These are phyloP conservation scores for Puntigrus tetrazona DNA, from an alignment of 2,113 vertebrate genomes.

Conservation along the genomic window DNA sequence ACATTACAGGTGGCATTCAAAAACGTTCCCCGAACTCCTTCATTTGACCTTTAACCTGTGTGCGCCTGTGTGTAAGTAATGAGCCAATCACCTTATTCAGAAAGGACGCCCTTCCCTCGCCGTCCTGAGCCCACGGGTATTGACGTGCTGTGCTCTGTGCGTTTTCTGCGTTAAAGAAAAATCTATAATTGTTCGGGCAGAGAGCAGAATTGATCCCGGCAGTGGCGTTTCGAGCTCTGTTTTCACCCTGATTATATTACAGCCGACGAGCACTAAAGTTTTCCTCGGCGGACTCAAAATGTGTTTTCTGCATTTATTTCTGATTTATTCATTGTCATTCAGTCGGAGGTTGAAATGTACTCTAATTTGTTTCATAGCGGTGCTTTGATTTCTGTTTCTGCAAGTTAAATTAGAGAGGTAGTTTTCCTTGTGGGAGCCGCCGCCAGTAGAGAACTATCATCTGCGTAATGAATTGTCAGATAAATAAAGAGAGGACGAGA, in stretches of 20 bases:
- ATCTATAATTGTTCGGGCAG: slow-evolving; percentile 27
- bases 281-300: neutral
- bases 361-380: slow-evolving; percentile 13
- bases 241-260: slow-evolving; percentile 21
- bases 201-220: slow-evolving; percentile 15
- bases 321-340: slow-evolving; percentile 14
- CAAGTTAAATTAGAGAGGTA: slow-evolving; percentile 16
- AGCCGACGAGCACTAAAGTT: neutral
- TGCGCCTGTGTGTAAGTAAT: neutral
- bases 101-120: neutral
- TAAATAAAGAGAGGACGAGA: slow-evolving; percentile 9
- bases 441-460: slow-evolving; percentile 13
- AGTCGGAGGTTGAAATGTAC: slow-evolving; percentile 12
- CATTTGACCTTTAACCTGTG: slow-evolving; percentile 8
- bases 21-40: neutral
- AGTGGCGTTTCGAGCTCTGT: neutral
- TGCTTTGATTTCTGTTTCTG: slow-evolving; percentile 23
- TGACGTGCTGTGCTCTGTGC: slow-evolving; percentile 7
- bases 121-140: neutral
- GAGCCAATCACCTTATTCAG: neutral
- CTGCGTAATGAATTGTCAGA: slow-evolving; percentile 15
- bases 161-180: slow-evolving; percentile 18
- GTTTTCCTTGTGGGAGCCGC: neutral
- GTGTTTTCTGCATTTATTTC: slow-evolving; percentile 19
- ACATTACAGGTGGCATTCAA: slow-evolving; percentile 16